Base-by-base conservation (phyloP, 2,888 invertebrate species). In the Micropterix aruncella region DNA sequence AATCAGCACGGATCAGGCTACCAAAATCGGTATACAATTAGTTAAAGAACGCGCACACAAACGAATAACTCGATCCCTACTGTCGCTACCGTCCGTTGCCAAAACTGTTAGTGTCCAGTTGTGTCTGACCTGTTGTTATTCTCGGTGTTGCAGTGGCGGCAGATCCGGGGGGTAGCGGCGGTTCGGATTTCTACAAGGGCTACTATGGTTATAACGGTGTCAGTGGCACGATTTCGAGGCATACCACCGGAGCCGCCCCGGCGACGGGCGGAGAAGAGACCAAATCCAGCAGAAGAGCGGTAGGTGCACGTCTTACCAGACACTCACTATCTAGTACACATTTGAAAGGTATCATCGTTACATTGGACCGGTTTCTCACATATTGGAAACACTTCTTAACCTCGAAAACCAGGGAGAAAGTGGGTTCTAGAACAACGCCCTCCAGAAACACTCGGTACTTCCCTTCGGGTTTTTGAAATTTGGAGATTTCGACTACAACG, bases 101-200 rank as follows among this genome's bases (percentile, higher is more conserved):
- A 12, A 27, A 27, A 12, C 27, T 27, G 7, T 5, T 27, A 7
- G 5, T 12, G 27, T 7, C 12, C 27, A 27, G 27, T 12, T 27
- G 27, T 27, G 7, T 7, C 27, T 27, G 7, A 27, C 5, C 7
- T 27, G 27, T 27, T 27, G 27, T 27, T 12, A 27, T 27, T 41
- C 49, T 46, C 65, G 61, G 67, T 70, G 74, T 81, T 83, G 73
- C 82, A 83, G 83, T 83, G 82, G 83, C 82, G 77, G 81, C 81
- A 73, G 82, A 81, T 75, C 80, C 81, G 73, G 77, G 77, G 73
- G 71, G 70, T 60, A 77, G 80, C 79, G 78, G 81, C 78, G 79
- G 79, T 77, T 77, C 77, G 79, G 85, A 86, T 77, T 81, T 79
- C 84, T 86, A 80, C 86, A 87, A 86, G 81, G 79, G 75, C 78